phyloP scores from a whole-genome alignment of 2,113 vertebrate species.

The Xiphophorus couchianus region DNA sequence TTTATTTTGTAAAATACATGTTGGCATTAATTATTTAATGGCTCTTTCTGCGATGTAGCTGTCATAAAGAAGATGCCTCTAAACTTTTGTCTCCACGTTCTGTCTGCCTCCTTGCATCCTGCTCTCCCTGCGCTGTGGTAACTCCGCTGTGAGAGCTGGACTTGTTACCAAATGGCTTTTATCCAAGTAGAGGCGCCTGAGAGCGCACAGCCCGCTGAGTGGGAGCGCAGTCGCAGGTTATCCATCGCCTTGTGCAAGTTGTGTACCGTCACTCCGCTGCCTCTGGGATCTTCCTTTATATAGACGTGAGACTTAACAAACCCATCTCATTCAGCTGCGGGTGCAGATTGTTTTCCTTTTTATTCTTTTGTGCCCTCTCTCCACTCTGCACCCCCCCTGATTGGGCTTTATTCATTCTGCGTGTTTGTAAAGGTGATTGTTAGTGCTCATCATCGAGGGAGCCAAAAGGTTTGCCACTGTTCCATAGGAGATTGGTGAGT shows the following conservation, averaged over 20 bases:
- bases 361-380: conserved; percentile 42
- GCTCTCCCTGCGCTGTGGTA: conserved; percentile 39
- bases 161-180: conserved; percentile 74
- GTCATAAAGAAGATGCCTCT: neutral
- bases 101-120: conserved; percentile 21
- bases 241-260: conserved; percentile 70
- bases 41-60: neutral
- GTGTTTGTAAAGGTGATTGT: conserved; percentile 67
- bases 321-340: conserved; percentile 55
- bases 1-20: neutral
- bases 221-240: conserved; percentile 81
- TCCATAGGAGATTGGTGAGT: conserved; percentile 77
- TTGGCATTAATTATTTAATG: neutral
- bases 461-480: conserved; percentile 71
- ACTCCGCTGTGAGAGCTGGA: conserved; percentile 50
- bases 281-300: conserved; percentile 68
- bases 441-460: conserved; percentile 66
- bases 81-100: conserved; percentile 16
- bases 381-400: conserved; percentile 46
- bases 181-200: conserved; percentile 81
- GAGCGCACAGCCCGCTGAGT: conserved; percentile 73
- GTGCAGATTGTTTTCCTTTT: conserved; percentile 55
- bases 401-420: conserved; percentile 63
- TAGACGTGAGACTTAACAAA: conserved; percentile 50
- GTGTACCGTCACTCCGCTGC: conserved; percentile 54